These are phyloP conservation scores for Peromyscus maniculatus DNA, from an alignment of 2,113 vertebrate genomes.

Conservation along the genomic window DNA sequence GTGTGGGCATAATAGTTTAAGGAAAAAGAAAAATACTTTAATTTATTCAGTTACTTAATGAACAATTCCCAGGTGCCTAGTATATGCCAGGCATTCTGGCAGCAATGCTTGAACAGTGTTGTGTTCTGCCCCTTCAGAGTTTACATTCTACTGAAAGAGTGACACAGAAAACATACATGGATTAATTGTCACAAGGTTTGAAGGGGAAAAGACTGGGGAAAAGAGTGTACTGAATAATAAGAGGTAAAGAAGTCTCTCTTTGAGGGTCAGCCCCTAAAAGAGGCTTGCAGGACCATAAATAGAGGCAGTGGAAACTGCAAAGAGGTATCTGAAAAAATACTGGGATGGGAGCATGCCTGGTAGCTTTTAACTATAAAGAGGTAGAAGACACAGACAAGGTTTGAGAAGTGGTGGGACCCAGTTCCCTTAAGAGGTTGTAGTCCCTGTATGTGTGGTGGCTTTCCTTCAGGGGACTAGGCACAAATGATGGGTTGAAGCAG, in stretches of 20 bases:
- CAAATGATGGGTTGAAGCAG: background rate
- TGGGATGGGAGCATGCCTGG: background rate
- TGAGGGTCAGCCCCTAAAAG: background rate
- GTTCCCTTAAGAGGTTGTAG: background rate
- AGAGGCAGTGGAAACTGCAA: background rate
- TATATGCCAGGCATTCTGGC: background rate
- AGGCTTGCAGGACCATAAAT: background rate
- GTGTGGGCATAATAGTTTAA: background rate
- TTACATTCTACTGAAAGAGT: background rate
- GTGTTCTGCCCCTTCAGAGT: background rate
- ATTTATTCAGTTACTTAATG: background rate
- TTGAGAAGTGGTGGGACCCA: background rate
- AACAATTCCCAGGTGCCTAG: background rate
- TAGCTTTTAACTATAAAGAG: background rate
- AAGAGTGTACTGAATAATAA: too few species aligned
- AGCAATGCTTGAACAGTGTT: background rate
- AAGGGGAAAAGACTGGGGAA: background rate
- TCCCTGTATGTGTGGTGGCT: background rate
- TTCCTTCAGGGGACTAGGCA: background rate
- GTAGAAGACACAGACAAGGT: background rate
- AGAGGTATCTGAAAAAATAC: background rate
- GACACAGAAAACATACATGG: background rate
- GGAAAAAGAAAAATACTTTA: background rate
- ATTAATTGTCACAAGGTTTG: background rate
- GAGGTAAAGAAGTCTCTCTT: background rate